Conservation (phyloP, 2,113 vertebrate species). For the Cololabis saira region DNA sequence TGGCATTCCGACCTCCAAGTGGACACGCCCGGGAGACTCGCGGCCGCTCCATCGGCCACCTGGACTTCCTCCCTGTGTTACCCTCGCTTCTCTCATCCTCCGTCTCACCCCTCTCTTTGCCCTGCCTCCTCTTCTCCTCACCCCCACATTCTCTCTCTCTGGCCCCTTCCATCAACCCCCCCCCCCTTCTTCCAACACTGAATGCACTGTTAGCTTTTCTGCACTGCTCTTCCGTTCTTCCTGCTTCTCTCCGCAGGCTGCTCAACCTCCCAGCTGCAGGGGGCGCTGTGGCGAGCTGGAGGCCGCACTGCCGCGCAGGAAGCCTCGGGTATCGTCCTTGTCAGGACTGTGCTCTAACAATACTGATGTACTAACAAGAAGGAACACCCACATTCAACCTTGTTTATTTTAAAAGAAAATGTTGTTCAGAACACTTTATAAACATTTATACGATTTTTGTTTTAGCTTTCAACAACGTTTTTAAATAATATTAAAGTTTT, state of each 20-base stretch:
- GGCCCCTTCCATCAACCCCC: neutral
- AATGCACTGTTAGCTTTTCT: conserved; percentile 38
- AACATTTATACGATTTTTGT: too few species aligned
- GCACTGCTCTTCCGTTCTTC: conserved; percentile 85
- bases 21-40: conserved; percentile 85
- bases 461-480: too few species aligned
- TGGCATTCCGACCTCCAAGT: conserved; percentile 64
- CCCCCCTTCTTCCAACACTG: conserved; percentile 9
- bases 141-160: neutral
- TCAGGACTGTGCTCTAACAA: neutral
- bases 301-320: conserved; percentile 78
- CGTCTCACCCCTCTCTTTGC: conserved; percentile 48
- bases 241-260: conserved; percentile 84
- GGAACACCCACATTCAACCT: too few species aligned
- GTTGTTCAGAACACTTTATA: too few species aligned
- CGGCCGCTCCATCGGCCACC: conserved; percentile 87
- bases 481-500: too few species aligned
- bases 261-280: conserved; percentile 83
- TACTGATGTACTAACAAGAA: too few species aligned
- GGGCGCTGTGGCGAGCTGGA: conserved; percentile 71
- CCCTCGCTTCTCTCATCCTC: conserved; percentile 49
- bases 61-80: conserved; percentile 79
- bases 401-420: too few species aligned
- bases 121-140: conserved; percentile 5
- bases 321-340: conserved; percentile 86